These are phyloP conservation scores for Agrotis exclamationis DNA, from an alignment of 2,888 invertebrate species.

Conservation along the genomic window DNA sequence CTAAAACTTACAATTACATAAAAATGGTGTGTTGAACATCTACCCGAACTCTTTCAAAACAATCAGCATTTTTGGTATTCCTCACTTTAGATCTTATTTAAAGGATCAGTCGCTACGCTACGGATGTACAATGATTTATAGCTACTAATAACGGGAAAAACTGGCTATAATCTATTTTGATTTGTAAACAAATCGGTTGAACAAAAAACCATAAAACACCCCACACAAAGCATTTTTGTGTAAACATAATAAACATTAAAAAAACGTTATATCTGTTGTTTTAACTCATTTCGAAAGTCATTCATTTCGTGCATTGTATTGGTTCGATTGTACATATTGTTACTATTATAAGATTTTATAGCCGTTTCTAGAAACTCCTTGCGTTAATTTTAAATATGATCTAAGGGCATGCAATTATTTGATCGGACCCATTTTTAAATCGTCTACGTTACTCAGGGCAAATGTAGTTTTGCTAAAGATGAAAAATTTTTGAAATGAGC, in stretches of 20 bases:
- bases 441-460: too few relatives aligned
- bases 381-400: too few relatives aligned
- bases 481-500: too few relatives aligned
- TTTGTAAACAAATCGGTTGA: constrained; percentile 90
- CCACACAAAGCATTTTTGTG: constrained; percentile 91
- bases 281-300: constrained; percentile 89
- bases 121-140: constrained; percentile 89
- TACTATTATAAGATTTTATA: constrained; percentile 79
- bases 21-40: constrained; percentile 28
- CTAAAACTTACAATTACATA: constrained; percentile 1
- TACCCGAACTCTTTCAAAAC: constrained; percentile 32
- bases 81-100: constrained; percentile 84
- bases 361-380: constrained; percentile 52
- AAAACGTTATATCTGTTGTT: constrained; percentile 89
- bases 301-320: constrained; percentile 83
- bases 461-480: too few relatives aligned
- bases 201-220: constrained; percentile 91
- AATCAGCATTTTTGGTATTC: constrained; percentile 66
- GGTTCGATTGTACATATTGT: constrained; percentile 75
- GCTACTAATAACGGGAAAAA: constrained; percentile 90
- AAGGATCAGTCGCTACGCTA: constrained; percentile 81
- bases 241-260: constrained; percentile 89
- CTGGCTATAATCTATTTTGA: constrained; percentile 91
- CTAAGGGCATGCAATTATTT: too few relatives aligned
- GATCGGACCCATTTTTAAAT: too few relatives aligned